Evolutionary conservation across 2,113 vertebrate genomes (phyloP).

Genomic region (Benitochromis conjunctus): DNA sequence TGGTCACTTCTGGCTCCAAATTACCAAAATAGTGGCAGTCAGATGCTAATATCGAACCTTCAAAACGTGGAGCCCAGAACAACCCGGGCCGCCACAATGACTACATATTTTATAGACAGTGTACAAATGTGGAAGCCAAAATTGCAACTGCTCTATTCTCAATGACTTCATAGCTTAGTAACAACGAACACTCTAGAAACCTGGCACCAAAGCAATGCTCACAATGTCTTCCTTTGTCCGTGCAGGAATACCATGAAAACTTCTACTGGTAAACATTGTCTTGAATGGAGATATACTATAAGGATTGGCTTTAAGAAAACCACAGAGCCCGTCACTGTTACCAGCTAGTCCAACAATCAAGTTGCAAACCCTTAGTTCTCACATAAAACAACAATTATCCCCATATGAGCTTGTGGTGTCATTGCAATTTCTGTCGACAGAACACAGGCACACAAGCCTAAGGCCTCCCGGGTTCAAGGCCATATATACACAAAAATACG

Average conservation of each 20-base stretch:
- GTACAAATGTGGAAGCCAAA: not conserved
- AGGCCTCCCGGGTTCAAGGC: not conserved
- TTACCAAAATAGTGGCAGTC: not conserved
- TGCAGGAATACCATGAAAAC: not conserved
- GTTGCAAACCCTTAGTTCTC: not conserved
- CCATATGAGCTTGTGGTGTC: conserved; percentile 1
- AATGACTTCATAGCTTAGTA: not conserved
- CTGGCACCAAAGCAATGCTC: not conserved
- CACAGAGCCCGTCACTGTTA: not conserved
- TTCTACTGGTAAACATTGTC: not conserved
- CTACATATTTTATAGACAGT: not conserved
- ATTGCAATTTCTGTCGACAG: not conserved
- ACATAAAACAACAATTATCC: not conserved
- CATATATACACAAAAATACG: not conserved
- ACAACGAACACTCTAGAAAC: not conserved
- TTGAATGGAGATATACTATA: not conserved
- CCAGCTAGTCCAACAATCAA: not conserved
- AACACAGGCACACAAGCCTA: not conserved
- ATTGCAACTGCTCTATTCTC: not conserved
- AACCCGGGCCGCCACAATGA: not conserved
- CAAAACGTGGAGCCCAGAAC: not conserved
- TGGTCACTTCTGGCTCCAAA: not conserved
- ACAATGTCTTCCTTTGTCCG: not conserved
- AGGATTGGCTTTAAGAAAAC: not conserved
- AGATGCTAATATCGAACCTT: not conserved